Base-by-base conservation (phyloP, 2,797 vertebrate species). In the Manis pentadactyla region DNA sequence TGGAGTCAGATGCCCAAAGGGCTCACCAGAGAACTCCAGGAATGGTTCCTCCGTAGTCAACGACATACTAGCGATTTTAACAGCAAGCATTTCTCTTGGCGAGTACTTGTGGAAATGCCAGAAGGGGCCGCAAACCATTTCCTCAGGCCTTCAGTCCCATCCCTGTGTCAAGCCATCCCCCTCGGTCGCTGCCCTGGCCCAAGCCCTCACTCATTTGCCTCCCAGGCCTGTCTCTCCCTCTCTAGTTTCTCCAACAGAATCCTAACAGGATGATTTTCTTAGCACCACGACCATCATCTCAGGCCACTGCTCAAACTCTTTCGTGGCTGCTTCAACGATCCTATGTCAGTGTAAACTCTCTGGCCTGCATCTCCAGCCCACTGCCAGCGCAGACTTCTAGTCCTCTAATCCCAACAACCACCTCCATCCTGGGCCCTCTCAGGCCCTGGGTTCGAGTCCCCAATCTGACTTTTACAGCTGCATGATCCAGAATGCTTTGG, bases 191-290 rank as follows among this genome's bases (percentile, higher is more conserved):
- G 39, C 82, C 39, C 31, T 31, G 42, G 64, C 29, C 79, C 8
- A 1, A 0, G 0, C 66, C 71, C 27, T 87, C n/a, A n/a, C 69
- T 66, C 64, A 37, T 83, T 49, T 81, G 84, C 63, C 34, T 64
- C 55, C 42, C 27, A 63, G 21, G 69, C 53, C 15, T 1, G 46
- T 9, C 49, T 81, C 31, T 81, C 61, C 71, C 37, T 0, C 7
- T 92, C 51, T 17, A 73, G 78, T 8, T 77, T 27, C 87, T 86
- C 73, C 57, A 61, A 31, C 71, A 93, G 92, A 95, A 74, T 18
- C 51, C 4, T 5, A 87, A 46, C 49, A 39, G 53, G 68, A 23
- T 25, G 42, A 94, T 86, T 34, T 31, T 79, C 73, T 82, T 83
- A 86, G 83, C 1, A 0, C 55, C 39, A 37, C 29, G 37, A n/a